Evolutionary conservation across 2,797 vertebrate genomes (phyloP).

Genomic region (Buphagus erythrorhynchus): DNA sequence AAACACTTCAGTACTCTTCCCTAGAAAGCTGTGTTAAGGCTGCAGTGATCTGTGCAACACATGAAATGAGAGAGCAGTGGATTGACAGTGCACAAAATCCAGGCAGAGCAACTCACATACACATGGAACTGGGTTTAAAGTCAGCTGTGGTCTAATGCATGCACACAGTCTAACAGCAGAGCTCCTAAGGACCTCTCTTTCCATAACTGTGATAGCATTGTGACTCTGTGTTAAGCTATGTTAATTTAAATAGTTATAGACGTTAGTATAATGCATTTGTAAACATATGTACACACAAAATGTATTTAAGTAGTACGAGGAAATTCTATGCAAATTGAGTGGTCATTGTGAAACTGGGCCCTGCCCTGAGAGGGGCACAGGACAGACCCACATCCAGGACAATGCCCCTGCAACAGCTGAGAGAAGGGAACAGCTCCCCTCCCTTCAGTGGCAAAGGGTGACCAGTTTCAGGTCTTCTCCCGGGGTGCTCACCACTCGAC

Average conservation of each 20-base stretch:
- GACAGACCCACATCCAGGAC: not conserved
- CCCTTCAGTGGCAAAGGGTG: not conserved
- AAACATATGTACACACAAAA: rapidly evolving
- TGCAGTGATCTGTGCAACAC: not conserved
- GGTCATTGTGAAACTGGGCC: not conserved
- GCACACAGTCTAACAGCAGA: not conserved
- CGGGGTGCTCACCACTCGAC: not conserved
- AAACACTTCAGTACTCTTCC: not conserved
- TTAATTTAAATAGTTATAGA: not conserved
- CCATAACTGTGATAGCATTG: not conserved
- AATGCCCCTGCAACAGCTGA: not conserved
- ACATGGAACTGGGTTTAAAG: not conserved
- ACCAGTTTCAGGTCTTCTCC: not conserved
- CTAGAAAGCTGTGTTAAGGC: not conserved
- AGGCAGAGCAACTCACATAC: not conserved
- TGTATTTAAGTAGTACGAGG: not conserved
- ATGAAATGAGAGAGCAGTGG: not conserved
- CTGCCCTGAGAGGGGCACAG: not conserved
- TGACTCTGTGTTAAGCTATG: not conserved
- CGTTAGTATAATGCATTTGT: not conserved
- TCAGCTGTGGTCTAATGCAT: rapidly evolving
- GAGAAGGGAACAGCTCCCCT: not conserved
- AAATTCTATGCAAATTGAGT: not conserved
- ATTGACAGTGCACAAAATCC: not conserved
- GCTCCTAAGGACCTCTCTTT: not conserved